Base-by-base conservation (phyloP, 2,888 invertebrate genomes). In the Pristionchus entomophagus region DNA sequence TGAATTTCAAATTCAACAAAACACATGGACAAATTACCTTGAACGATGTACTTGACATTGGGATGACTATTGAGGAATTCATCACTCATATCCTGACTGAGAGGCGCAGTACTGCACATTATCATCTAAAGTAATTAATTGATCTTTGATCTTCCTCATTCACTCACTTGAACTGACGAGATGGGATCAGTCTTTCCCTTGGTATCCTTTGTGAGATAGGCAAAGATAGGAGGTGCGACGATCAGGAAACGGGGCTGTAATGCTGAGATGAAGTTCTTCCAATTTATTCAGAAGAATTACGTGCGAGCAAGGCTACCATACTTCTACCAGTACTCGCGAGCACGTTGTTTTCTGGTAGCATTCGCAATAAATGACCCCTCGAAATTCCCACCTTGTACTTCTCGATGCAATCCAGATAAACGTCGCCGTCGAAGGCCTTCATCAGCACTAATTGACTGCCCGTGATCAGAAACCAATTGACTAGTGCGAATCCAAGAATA, bases 301-400 rank as follows among this genome's bases (percentile, higher is more conserved):
- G n/a, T n/a, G n/a, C n/a, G n/a, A n/a, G n/a, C n/a, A n/a, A n/a
- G n/a, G n/a, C n/a, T n/a, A n/a, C n/a, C n/a, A n/a, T n/a, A n/a
- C n/a, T n/a, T n/a, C n/a, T n/a, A n/a, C n/a, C n/a, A n/a, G n/a
- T n/a, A n/a, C n/a, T n/a, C n/a, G n/a, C n/a, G n/a, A n/a, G n/a
- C n/a, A n/a, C n/a, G n/a, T n/a, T n/a, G n/a, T n/a, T n/a, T n/a
- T n/a, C n/a, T n/a, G n/a, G n/a, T n/a, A n/a, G n/a, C n/a, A n/a
- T n/a, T n/a, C n/a, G n/a, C n/a, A n/a, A n/a, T n/a, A n/a, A n/a
- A n/a, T n/a, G n/a, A n/a, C n/a, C n/a, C n/a, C n/a, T n/a, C n/a
- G n/a, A n/a, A n/a, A n/a, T n/a, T n/a, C n/a, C n/a, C 45, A 73
- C 73, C 73, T 73, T 73, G 73, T n/a, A 26, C 26, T 73, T 38